Percentiles rank a stretch among this genome's conserved stretches.
phyloP scores from a whole-genome alignment of 2,888 invertebrate species.

The Ypsolopha sequella region DNA sequence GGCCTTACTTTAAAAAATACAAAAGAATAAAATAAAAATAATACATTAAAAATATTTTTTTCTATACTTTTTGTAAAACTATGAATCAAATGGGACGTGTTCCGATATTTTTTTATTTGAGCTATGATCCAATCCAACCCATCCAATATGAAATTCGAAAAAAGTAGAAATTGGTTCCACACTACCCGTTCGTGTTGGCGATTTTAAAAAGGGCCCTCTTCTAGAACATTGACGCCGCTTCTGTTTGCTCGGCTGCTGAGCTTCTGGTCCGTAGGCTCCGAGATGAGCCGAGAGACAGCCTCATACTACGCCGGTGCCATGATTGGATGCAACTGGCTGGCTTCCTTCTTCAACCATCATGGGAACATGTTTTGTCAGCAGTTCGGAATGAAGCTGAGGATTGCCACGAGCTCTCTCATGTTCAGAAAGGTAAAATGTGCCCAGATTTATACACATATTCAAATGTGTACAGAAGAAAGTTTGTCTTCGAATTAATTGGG shows the following conservation, averaged over 20 bases:
- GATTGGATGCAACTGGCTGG: conserved; percentile 57
- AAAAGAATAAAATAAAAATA: too few relatives aligned
- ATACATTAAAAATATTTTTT: too few relatives aligned
- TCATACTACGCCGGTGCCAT: conserved; percentile 61
- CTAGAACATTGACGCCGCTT: conserved; percentile 73
- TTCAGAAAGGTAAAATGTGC: conserved; percentile 76
- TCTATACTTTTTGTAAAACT: too few relatives aligned
- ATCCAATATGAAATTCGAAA: too few relatives aligned
- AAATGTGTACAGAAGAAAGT: neutral
- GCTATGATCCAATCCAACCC: too few relatives aligned
- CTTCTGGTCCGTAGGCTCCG: conserved; percentile 67
- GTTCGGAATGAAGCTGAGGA: conserved; percentile 79
- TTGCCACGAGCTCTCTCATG: conserved; percentile 79
- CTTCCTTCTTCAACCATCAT: conserved; percentile 76
- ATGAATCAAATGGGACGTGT: too few relatives aligned
- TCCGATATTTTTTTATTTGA: too few relatives aligned
- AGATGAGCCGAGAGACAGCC: conserved; percentile 55
- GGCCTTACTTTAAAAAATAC: too few relatives aligned
- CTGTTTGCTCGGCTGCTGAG: conserved; percentile 66
- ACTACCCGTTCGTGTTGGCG: too few relatives aligned
- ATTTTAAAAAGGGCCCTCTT: conserved; percentile 7
- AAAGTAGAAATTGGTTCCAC: too few relatives aligned
- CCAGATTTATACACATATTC: neutral
- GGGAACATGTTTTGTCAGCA: conserved; percentile 76
- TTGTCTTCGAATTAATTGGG: too few relatives aligned